phyloP scores from a whole-genome alignment of 2,797 vertebrate genomes.

The Parambassis ranga region DNA sequence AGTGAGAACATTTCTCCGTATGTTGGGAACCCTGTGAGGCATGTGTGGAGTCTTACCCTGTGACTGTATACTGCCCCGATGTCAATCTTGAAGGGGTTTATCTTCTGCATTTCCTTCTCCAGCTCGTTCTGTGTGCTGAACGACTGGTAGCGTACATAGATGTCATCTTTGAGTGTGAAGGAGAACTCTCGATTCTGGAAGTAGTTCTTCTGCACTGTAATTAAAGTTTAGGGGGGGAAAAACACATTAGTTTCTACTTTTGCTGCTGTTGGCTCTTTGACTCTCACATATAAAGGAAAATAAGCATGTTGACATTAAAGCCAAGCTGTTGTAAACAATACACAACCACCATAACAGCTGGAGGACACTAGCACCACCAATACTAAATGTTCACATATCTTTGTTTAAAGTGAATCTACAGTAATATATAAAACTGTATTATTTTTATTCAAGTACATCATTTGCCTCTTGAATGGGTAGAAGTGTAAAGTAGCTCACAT shows the following conservation, averaged over 20 bases:
- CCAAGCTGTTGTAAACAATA: too few species aligned
- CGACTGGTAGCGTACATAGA: conserved; percentile 95
- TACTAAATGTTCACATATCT: too few species aligned
- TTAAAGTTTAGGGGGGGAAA: background rate
- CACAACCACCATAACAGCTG: too few species aligned
- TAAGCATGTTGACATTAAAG: too few species aligned
- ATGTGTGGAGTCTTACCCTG: conserved; percentile 73
- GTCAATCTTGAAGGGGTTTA: conserved; percentile 95
- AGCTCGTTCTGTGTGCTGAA: conserved; percentile 89
- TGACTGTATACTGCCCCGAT: conserved; percentile 94
- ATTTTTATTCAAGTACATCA: too few species aligned
- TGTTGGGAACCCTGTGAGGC: background rate
- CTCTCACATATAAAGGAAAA: background rate
- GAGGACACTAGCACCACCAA: too few species aligned
- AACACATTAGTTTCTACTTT: background rate
- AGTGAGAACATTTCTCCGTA: background rate
- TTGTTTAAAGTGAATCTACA: too few species aligned
- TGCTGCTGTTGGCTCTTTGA: background rate
- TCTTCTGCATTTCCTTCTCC: conserved; percentile 95
- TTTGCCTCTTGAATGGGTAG: too few species aligned
- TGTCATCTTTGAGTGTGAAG: conserved; percentile 94
- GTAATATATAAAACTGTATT: too few species aligned
- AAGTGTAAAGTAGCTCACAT: too few species aligned
- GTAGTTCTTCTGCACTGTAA: conserved; percentile 89
- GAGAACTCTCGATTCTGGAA: conserved; percentile 96